These are phyloP conservation scores for Camponotus pennsylvanicus DNA, from an alignment of 1,140 invertebrate genomes.

Conservation along the genomic window DNA sequence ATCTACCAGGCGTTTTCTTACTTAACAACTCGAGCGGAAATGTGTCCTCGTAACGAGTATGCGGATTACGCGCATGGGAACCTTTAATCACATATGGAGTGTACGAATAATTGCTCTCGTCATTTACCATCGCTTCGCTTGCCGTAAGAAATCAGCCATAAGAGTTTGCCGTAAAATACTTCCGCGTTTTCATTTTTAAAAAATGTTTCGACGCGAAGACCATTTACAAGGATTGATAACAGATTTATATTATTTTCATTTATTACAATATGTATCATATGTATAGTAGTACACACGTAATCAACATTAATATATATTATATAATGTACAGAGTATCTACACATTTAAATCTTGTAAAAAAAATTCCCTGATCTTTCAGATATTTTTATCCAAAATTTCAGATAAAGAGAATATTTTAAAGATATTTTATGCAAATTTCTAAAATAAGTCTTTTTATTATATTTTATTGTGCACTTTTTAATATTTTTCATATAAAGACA, in stretches of 20 bases:
- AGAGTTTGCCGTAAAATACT: constrained; percentile 50
- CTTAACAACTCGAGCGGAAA: constrained; percentile 40
- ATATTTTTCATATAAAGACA: too few relatives aligned
- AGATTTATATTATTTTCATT: neutral
- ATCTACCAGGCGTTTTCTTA: constrained; percentile 38
- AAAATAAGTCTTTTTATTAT: too few relatives aligned
- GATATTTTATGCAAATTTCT: too few relatives aligned
- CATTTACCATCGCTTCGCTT: constrained; percentile 33
- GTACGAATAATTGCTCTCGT: constrained; percentile 51
- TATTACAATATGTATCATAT: neutral
- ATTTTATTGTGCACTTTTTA: too few relatives aligned
- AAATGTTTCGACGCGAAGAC: too few relatives aligned
- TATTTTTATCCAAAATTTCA: too few relatives aligned
- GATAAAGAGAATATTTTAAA: too few relatives aligned
- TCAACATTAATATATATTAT: neutral
- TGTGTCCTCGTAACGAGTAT: constrained; percentile 30
- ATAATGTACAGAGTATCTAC: neutral
- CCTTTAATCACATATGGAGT: constrained; percentile 19
- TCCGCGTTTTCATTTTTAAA: constrained; percentile 25
- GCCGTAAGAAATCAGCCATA: constrained; percentile 16
- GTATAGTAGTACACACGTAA: neutral
- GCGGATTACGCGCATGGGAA: constrained; percentile 57
- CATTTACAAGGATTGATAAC: neutral
- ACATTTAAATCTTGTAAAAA: too few relatives aligned
- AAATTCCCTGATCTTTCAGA: too few relatives aligned